phyloP scores from a whole-genome alignment of 2,797 vertebrate genomes.

The Takifugu ocellatus region DNA sequence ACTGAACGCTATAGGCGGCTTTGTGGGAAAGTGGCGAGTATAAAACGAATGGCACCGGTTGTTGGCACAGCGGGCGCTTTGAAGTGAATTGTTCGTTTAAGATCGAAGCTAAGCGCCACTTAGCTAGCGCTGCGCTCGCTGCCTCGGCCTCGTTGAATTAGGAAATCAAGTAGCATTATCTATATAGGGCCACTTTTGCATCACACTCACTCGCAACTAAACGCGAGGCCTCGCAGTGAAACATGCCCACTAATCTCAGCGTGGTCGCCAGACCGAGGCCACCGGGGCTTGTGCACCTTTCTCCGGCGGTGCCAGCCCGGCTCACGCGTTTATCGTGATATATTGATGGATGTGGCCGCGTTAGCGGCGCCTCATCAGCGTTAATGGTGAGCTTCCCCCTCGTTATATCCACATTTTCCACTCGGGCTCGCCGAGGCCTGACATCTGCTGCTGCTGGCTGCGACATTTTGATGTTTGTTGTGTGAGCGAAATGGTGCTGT shows the following conservation, averaged over 20 bases:
- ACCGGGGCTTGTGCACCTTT: slow-evolving; percentile 13
- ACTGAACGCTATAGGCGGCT: not conserved
- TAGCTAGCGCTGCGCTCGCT: slow-evolving; percentile 41
- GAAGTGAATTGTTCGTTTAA: slow-evolving; percentile 48
- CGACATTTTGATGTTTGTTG: slow-evolving; percentile 69
- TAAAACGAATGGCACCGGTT: not conserved
- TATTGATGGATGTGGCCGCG: slow-evolving; percentile 22
- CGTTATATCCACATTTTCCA: slow-evolving; percentile 49
- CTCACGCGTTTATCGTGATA: slow-evolving; percentile 17
- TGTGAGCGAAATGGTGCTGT: slow-evolving; percentile 54
- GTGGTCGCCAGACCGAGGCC: slow-evolving; percentile 22
- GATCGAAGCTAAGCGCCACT: slow-evolving; percentile 38
- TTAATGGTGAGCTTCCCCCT: slow-evolving; percentile 51
- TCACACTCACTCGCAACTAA: slow-evolving; percentile 12
- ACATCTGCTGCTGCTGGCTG: slow-evolving; percentile 55
- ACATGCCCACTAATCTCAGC: slow-evolving; percentile 14
- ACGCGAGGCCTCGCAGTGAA: slow-evolving; percentile 17
- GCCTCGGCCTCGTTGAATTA: slow-evolving; percentile 61
- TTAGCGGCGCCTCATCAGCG: slow-evolving; percentile 60
- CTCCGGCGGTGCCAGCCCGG: slow-evolving; percentile 11
- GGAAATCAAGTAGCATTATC: slow-evolving; percentile 41
- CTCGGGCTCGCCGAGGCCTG: slow-evolving; percentile 56
- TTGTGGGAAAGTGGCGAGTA: not conserved
- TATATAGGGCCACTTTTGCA: slow-evolving; percentile 19
- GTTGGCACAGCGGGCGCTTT: slow-evolving; percentile 35